Evolutionary conservation across 37 sponge, comb jelly and placozoan species (phyloP).

Genomic region (Chondrilla cf. caribensis): DNA sequence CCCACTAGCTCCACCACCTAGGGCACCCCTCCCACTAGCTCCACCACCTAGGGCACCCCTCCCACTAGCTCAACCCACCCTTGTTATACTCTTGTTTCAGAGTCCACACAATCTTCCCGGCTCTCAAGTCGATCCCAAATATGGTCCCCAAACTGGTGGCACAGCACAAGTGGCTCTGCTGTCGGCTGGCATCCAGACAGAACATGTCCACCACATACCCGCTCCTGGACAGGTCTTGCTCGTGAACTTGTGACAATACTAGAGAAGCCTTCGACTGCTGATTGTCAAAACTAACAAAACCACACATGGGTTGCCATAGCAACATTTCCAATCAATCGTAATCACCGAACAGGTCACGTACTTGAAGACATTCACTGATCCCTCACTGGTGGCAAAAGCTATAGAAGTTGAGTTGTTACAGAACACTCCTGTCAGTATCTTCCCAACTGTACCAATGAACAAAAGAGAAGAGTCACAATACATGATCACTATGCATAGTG

Average conservation of each 20-base stretch:
- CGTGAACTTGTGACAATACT: neutral
- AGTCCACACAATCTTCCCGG: constrained; percentile 48
- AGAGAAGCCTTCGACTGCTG: neutral
- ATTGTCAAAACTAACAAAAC: constrained; percentile 16
- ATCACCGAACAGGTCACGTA: constrained; percentile 16
- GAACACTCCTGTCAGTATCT: constrained; percentile 49
- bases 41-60: too few species aligned
- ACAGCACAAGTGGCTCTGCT: constrained; percentile 50
- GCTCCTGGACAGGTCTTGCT: neutral
- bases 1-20: too few species aligned
- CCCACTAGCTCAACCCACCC: neutral
- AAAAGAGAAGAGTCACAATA: too few species aligned
- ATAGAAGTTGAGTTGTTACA: constrained; percentile 36
- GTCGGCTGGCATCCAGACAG: constrained; percentile 39
- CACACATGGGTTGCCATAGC: neutral
- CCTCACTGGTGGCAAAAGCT: constrained; percentile 57
- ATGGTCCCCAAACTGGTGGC: constrained; percentile 66
- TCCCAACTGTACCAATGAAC: constrained; percentile 27
- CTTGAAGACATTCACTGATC: constrained; percentile 43
- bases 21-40: too few species aligned
- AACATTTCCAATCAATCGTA: neutral
- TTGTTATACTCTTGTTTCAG: neutral
- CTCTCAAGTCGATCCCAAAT: constrained; percentile 69
- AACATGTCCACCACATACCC: constrained; percentile 67
- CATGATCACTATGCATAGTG: too few species aligned